These are phyloP conservation scores for Aotus griseimembra DNA, from an alignment of 2,797 vertebrate genomes.

Conservation along the genomic window DNA sequence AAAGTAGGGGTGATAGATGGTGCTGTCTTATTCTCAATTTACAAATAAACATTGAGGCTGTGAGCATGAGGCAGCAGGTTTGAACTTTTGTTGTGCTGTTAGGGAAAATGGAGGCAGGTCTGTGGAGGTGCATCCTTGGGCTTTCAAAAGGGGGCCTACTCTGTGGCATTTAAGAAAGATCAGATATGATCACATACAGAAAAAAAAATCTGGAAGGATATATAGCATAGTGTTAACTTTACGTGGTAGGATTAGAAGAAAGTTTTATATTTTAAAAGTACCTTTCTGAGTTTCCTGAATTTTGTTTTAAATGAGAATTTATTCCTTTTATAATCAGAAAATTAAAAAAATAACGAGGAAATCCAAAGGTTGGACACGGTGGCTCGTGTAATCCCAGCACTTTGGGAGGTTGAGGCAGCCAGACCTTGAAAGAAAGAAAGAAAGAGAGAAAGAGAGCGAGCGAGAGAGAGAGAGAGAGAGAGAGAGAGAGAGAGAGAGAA, in stretches of 20 bases:
- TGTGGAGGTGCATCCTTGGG: too few relatives aligned
- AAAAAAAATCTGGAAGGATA: neutral
- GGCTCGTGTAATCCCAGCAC: too few relatives aligned
- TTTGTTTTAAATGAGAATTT: neutral
- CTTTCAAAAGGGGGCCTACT: neutral
- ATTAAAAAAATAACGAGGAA: too few relatives aligned
- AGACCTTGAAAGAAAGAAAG: too few relatives aligned
- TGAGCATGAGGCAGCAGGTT: neutral
- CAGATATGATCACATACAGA: neutral
- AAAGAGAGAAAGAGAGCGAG: too few relatives aligned
- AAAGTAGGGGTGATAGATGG: neutral
- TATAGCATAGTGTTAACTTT: neutral
- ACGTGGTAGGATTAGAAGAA: neutral
- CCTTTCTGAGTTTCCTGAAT: neutral
- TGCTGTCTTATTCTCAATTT: neutral
- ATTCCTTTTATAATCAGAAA: neutral
- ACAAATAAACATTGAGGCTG: neutral
- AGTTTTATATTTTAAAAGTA: neutral
- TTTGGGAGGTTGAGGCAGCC: too few relatives aligned
- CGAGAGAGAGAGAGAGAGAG: too few relatives aligned
- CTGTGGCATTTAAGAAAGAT: neutral
- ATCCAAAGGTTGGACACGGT: too few relatives aligned
- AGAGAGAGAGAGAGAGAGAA: too few relatives aligned
- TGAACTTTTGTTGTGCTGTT: neutral
- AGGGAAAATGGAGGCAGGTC: neutral